Percentiles rank a stretch among this genome's conserved stretches.
These are phyloP conservation scores for Eupithecia abbreviata DNA, from an alignment of 2,888 invertebrate genomes.

Conservation along the genomic window DNA sequence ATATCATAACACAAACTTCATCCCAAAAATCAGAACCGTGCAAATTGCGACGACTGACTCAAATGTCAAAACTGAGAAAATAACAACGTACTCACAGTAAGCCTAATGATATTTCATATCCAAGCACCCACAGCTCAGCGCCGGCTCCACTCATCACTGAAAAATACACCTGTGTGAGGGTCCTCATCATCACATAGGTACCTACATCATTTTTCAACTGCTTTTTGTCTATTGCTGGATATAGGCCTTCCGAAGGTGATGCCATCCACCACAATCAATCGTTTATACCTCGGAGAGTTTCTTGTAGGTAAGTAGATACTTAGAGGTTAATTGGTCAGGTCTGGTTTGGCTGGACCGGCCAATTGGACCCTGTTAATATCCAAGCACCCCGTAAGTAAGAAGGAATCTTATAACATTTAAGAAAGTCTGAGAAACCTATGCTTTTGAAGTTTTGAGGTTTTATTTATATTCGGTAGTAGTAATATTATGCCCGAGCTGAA, in stretches of 20 bases:
- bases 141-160: conserved; percentile 80
- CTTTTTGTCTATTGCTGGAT: not conserved
- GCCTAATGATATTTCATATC: conserved; percentile 72
- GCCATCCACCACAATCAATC: too few relatives aligned
- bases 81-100: conserved; percentile 69
- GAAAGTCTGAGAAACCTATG: too few relatives aligned
- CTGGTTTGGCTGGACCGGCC: not conserved
- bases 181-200: not conserved
- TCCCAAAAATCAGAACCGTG: too few relatives aligned
- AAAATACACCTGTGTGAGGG: conserved; percentile 8
- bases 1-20: too few relatives aligned
- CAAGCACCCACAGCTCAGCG: conserved; percentile 70
- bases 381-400: too few relatives aligned
- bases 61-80: not conserved
- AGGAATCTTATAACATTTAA: too few relatives aligned
- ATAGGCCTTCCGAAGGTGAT: not conserved
- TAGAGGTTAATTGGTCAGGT: not conserved
- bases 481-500: not conserved
- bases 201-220: not conserved
- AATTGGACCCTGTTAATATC: too few relatives aligned
- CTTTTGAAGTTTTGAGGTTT: too few relatives aligned
- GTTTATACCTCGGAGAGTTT: too few relatives aligned
- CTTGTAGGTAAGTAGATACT: too few relatives aligned
- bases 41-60: too few relatives aligned
- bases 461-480: too few relatives aligned